These are phyloP conservation scores for Ptiloglossa arizonensis DNA, from an alignment of 1,140 invertebrate species.

Conservation along the genomic window DNA sequence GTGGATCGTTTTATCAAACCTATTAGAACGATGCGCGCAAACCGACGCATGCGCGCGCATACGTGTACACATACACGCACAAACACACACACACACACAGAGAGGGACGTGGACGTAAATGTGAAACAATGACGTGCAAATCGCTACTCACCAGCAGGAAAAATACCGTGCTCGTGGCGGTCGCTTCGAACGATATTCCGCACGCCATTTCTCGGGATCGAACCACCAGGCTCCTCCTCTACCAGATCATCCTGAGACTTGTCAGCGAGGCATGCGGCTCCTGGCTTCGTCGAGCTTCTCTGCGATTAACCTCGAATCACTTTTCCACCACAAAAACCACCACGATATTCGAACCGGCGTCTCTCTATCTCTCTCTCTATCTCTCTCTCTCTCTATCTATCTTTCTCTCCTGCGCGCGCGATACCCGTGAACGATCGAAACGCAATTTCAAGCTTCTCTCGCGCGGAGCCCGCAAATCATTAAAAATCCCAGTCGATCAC, in stretches of 20 bases:
- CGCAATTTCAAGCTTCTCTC: background rate
- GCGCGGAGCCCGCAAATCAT: too few species aligned
- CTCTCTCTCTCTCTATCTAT: too few species aligned
- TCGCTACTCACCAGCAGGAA: conserved; percentile 76
- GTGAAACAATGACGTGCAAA: background rate
- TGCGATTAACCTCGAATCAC: conserved; percentile 39
- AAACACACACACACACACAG: background rate
- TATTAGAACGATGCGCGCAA: conserved; percentile 10
- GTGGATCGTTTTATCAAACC: background rate
- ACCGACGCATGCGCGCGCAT: background rate
- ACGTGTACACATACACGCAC: background rate
- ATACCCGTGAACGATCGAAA: background rate
- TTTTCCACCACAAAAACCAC: conserved; percentile 56
- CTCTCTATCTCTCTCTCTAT: too few species aligned
- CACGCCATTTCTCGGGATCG: conserved; percentile 76
- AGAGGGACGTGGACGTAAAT: too few species aligned
- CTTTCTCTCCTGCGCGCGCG: background rate
- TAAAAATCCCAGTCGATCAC: background rate
- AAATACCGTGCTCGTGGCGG: conserved; percentile 76
- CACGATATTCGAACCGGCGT: conserved; percentile 11
- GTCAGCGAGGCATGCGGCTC: conserved; percentile 35
- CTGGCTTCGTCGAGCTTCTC: conserved; percentile 5
- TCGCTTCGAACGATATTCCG: conserved; percentile 74
- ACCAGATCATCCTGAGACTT: conserved; percentile 73
- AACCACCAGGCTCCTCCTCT: conserved; percentile 61